Evolutionary conservation across 1,140 invertebrate genomes (phyloP).

Genomic region (Trichogramma pretiosum): DNA sequence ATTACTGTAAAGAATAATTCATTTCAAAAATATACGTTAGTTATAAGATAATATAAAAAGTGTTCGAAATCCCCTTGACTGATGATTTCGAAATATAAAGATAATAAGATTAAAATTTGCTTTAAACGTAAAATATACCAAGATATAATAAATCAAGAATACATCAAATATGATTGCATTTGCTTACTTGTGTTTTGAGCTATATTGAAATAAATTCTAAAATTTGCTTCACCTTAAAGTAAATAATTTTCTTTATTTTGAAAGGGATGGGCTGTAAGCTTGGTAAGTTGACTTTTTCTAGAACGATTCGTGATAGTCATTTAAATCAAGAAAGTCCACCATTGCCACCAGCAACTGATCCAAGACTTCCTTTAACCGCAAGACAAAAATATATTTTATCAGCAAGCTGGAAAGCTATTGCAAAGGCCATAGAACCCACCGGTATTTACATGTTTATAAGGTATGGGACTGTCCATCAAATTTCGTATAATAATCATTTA

Average conservation of each 20-base stretch:
- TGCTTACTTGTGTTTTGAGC: not conserved
- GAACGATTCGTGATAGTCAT: slow-evolving; percentile 43
- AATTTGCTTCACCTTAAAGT: too few species aligned
- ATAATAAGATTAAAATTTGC: too few species aligned
- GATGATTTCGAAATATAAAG: too few species aligned
- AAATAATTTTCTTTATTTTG: not conserved
- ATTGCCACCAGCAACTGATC: slow-evolving; percentile 59
- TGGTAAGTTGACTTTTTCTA: slow-evolving; percentile 58
- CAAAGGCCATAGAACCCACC: slow-evolving; percentile 75
- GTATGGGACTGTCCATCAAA: too few species aligned
- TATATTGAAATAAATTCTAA: too few species aligned
- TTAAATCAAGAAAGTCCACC: slow-evolving; percentile 39
- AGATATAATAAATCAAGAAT: not conserved
- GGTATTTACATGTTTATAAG: slow-evolving; percentile 85
- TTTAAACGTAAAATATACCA: too few species aligned
- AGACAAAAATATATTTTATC: slow-evolving; percentile 80
- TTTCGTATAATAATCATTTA: too few species aligned
- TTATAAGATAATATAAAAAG: too few species aligned
- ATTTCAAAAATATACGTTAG: too few species aligned
- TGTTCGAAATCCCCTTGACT: too few species aligned
- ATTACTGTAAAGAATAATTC: too few species aligned
- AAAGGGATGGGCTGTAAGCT: slow-evolving; percentile 66
- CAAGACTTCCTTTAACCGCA: slow-evolving; percentile 70
- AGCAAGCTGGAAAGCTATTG: slow-evolving; percentile 83
- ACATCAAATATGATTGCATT: not conserved